phyloP scores from a whole-genome alignment of 1,140 invertebrate species.

The Drosophila sucinea region DNA sequence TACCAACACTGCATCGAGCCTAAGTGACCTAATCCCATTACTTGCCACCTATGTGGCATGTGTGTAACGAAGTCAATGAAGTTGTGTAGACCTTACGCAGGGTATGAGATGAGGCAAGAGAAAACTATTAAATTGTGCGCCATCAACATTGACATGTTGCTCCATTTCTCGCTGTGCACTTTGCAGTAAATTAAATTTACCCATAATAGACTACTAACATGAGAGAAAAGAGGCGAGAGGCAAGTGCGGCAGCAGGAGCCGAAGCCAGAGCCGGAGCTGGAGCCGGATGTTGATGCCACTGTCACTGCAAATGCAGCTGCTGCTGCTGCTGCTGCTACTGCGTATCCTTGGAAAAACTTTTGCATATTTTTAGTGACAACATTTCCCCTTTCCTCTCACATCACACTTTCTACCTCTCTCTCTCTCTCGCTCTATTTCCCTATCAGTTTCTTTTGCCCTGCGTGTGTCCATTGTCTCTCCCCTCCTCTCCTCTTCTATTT shows the following conservation, averaged over 20 bases:
- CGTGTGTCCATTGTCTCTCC: conserved; percentile 4
- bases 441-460: conserved; percentile 19
- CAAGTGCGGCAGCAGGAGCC: background rate
- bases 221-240: conserved; percentile 1
- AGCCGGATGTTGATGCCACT: conserved; percentile 1
- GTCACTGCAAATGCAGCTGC: conserved; percentile 25
- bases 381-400: conserved; percentile 15
- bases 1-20: no score
- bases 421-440: background rate
- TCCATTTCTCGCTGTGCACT: conserved; percentile 24
- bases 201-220: conserved; percentile 71
- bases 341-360: conserved; percentile 49
- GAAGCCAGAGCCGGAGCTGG: background rate
- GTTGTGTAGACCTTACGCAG: background rate
- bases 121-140: conserved; percentile 65
- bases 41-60: no score
- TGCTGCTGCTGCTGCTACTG: conserved; percentile 22
- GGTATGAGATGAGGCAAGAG: background rate
- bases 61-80: no score
- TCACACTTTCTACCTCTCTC: background rate
- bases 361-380: conserved; percentile 63
- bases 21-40: no score
- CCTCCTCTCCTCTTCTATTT: background rate
- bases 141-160: conserved; percentile 41
- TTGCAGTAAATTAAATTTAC: conserved; percentile 76